Evolutionary conservation across 2,113 vertebrate genomes (phyloP).

Genomic region (Cheirogaleus medius): DNA sequence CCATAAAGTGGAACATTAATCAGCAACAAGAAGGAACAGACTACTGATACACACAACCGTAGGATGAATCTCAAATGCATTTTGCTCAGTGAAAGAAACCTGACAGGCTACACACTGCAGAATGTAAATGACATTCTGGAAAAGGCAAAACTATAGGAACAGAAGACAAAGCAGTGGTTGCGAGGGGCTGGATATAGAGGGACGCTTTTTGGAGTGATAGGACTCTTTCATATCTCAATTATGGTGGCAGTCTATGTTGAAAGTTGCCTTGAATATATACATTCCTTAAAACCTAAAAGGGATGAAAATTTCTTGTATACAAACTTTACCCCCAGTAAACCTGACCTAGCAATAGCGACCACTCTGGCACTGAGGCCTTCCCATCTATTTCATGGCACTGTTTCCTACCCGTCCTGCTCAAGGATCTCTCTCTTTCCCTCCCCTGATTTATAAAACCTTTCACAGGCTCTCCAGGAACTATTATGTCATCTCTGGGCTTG

Average conservation of each 20-base stretch:
- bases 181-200: not conserved
- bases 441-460: not conserved
- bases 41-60: not conserved
- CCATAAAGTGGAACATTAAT: not conserved
- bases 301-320: not conserved
- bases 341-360: not conserved
- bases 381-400: not conserved
- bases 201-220: not conserved
- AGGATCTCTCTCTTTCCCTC: not conserved
- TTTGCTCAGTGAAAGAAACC: not conserved
- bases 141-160: not conserved
- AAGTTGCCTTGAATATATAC: not conserved
- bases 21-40: not conserved
- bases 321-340: not conserved
- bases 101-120: not conserved
- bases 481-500: not conserved
- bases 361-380: not conserved
- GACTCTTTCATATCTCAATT: not conserved
- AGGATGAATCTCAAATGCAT: not conserved
- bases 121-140: not conserved
- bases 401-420: not conserved
- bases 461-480: not conserved
- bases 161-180: not conserved
- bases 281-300: not conserved
- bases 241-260: not conserved